Evolutionary conservation across 2,113 vertebrate species (phyloP).

Genomic region (Crotalus tigris): DNA sequence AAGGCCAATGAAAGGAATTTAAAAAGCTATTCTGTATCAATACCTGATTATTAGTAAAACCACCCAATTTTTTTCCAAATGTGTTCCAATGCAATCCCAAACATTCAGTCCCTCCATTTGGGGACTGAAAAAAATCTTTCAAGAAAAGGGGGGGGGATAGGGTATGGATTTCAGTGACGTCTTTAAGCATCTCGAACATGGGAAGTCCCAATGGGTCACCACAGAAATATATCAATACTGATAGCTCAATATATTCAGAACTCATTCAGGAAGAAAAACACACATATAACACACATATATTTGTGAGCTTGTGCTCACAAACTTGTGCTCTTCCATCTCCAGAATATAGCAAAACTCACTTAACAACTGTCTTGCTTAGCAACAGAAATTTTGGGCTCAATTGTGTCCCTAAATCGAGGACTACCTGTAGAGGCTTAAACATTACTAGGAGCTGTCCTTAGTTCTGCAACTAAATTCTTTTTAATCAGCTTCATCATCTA

Average conservation of each 20-base stretch:
- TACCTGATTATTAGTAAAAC: background rate
- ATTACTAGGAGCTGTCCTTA: background rate
- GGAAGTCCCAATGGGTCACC: background rate
- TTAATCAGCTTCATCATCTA: background rate
- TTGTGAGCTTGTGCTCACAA: background rate
- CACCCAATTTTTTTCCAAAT: background rate
- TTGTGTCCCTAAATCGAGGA: background rate
- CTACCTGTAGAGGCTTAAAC: background rate
- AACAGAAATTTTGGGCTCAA: too few species aligned
- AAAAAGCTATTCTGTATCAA: background rate
- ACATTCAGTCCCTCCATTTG: background rate
- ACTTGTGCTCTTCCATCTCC: background rate
- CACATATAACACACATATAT: background rate
- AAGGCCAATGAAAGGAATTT: background rate
- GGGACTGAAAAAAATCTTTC: background rate
- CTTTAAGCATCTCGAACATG: background rate
- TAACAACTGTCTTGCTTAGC: too few species aligned
- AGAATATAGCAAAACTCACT: background rate
- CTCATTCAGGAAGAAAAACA: background rate
- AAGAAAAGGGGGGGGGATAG: background rate
- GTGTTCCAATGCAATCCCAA: background rate
- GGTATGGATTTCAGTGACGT: background rate
- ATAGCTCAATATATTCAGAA: background rate
- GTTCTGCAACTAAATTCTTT: background rate
- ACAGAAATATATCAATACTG: background rate